Evolutionary conservation across 2,113 vertebrate genomes (phyloP), one percentile per base, ranked within the genome.

Genomic region (Hemicordylus capensis): DNA sequence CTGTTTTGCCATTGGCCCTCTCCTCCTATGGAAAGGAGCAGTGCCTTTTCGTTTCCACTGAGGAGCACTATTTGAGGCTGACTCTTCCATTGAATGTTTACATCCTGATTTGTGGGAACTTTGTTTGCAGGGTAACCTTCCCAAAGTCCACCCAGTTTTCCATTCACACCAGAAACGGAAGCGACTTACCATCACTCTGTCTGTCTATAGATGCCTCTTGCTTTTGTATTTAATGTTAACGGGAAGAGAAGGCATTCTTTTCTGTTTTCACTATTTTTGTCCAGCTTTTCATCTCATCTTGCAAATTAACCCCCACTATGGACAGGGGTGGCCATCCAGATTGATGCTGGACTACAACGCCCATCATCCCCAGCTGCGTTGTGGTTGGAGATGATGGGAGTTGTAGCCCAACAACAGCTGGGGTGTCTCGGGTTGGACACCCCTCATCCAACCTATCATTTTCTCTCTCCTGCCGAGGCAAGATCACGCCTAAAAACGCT

Each of bases 21-120:
- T 91, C 85, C 91, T 93, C 70, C 88, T 92, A 64, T 85, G 88
- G 59, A 93, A 90, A 80, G 37, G 19, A 24, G 90, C 84, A 78
- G 34, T 82, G 88, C n/a, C 42, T 84, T 15, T 61, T 80, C 69
- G 80, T 44, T 70, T 87, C n/a, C n/a, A 81, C 20, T 31, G 78
- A 44, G 56, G 54, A 83, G 67, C 69, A 0, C 46, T 22, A 39
- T 19, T 34, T 89, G 87, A 28, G n/a, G 24, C 56, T 61, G 56
- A 66, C 10, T 28, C 9, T 79, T 34, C 61, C 31, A 8, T 31
- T 59, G 39, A 5, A 44, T 42, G 28, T 59, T 44, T 46, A 3
- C 28, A 19, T 31, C 39, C 1, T 3, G 26, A 28, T 81, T 69
- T 56, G 79, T 31, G 37, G 39, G 22, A 10, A 31, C 17, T n/a